These are phyloP conservation scores for Pterocles burchelli DNA, from an alignment of 2,113 vertebrate genomes.

Conservation along the genomic window DNA sequence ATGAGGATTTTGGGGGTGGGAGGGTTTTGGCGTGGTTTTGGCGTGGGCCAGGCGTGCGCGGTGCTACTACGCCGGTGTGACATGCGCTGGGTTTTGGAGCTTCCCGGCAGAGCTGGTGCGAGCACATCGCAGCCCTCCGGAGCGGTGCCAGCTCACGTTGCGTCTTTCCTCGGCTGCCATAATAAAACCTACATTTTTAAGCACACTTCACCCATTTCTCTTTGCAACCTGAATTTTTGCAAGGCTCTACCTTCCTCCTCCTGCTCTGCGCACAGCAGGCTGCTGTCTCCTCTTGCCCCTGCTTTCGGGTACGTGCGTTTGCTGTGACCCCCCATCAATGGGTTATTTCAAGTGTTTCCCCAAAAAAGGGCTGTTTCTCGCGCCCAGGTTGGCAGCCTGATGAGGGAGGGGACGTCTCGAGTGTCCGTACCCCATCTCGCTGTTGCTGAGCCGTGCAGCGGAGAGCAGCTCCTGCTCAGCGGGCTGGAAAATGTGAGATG, in stretches of 20 bases:
- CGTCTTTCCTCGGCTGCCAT: background rate
- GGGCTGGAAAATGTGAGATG: constrained; percentile 72
- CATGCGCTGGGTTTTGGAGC: background rate
- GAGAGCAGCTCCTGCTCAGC: constrained; percentile 55
- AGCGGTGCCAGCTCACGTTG: constrained; percentile 6
- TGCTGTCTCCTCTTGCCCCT: background rate
- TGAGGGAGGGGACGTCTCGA: background rate
- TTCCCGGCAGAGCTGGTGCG: background rate
- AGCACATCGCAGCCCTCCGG: background rate
- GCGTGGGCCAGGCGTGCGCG: background rate
- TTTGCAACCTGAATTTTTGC: background rate
- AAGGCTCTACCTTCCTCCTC: background rate
- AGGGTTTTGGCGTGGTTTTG: background rate
- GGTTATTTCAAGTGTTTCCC: background rate
- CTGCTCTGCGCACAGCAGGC: accelerated
- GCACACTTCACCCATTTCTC: background rate
- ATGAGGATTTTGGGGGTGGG: background rate
- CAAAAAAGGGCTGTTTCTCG: background rate
- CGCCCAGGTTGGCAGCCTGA: background rate
- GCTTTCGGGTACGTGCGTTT: background rate
- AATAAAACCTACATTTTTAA: background rate
- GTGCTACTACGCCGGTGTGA: background rate
- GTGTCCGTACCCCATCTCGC: background rate
- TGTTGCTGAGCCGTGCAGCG: constrained; percentile 10
- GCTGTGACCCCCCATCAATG: background rate